Conservation (phyloP, 2,888 invertebrate species). For the Stictocephala bisonia region DNA sequence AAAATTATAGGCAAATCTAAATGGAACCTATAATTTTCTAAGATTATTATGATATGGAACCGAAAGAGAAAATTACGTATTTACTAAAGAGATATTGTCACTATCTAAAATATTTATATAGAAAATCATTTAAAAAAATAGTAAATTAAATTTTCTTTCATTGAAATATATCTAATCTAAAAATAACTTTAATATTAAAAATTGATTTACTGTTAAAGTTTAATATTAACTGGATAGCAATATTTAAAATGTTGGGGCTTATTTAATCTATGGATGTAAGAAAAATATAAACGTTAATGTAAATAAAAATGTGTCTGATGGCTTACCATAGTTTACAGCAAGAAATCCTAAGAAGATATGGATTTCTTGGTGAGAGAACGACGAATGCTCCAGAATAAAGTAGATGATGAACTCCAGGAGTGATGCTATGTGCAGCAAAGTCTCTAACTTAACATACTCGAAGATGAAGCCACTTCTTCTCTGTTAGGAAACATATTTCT, state of each 20-base stretch:
- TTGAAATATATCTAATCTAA: no score
- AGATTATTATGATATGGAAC: no score
- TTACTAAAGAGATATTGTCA: no score
- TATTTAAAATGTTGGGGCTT: neutral
- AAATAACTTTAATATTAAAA: no score
- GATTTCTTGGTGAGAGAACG: constrained; percentile 3
- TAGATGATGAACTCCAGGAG: constrained; percentile 24
- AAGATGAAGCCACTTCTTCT: constrained; percentile 2
- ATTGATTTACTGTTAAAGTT: no score
- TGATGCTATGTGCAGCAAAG: constrained; percentile 12
- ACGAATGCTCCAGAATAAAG: constrained; percentile 14
- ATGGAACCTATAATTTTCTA: no score
- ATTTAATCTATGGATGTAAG: neutral
- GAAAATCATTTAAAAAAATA: no score
- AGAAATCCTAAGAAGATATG: constrained; percentile 27
- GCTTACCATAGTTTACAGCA: constrained; percentile 10
- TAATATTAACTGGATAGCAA: no score
- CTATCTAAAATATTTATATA: no score
- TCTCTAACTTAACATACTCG: constrained; percentile 28
- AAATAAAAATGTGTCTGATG: neutral
- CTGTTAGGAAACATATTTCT: neutral
- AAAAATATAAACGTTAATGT: neutral
- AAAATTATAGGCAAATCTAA: no score
- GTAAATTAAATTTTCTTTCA: no score
- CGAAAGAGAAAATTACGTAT: no score